Evolutionary conservation across 2,888 invertebrate genomes (phyloP), one percentile per base, ranked within the genome.

Genomic region (Sinotaia quadrata): DNA sequence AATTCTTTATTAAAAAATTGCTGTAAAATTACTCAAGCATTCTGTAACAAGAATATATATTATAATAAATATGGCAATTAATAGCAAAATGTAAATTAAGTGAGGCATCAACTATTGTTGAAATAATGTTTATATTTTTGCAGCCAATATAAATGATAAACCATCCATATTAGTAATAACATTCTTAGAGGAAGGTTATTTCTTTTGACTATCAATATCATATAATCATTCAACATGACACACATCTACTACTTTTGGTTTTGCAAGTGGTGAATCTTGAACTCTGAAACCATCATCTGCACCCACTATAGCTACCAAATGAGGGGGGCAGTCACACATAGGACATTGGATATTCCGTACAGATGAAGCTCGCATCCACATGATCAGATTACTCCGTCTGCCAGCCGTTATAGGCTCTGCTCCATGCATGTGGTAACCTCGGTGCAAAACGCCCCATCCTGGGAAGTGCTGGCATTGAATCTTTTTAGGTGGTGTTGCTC

Each of bases 341-440:
- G 89, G 89, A 75, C 89, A 89, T 24, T 77, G 57, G 41, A 73
- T 31, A 68, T 89, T 89, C 5, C 89, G 79, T 18, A 89, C 75
- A 24, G 58, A 51, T 1, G 89, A 89, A 18, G 87, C 82, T 60
- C 89, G 80, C 88, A 89, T 85, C 89, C 89, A 89, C 3, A 89
- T 77, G 37, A 89, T 87, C 31, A 89, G 72, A 74, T 89, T 89
- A 67, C 84, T 83, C 54, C 89, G 78, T 56, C 84, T 83, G 0
- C 89, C 89, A 36, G 73, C 56, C 10, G 72, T 70, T 24, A 89
- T 84, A 2, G 87, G 86, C 58, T 84, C 69, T 2, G 89, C 89
- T 2, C 88, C 88, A 71, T 89, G 89, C 65, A 82, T 77, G 61
- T 89, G 89, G 69, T 84, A 87, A 18, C 89, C 89, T 67, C 88